Percentiles rank a stretch among this genome's conserved stretches.
These are phyloP conservation scores for Sinotaia quadrata DNA, from an alignment of 2,888 invertebrate genomes.

Conservation along the genomic window DNA sequence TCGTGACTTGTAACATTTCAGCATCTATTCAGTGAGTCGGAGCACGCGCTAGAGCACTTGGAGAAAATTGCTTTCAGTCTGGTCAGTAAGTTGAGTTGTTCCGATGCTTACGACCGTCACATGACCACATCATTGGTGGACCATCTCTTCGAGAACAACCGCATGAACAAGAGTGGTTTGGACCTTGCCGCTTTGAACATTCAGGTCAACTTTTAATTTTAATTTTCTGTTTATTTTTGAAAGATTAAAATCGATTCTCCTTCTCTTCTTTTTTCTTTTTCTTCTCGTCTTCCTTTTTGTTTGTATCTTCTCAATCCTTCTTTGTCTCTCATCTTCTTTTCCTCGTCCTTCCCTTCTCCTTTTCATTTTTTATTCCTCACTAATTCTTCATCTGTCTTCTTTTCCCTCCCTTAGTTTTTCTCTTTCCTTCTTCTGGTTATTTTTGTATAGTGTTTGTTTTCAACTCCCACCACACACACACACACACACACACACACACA, in stretches of 20 bases:
- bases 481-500: neutral
- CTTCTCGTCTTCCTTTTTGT: no score
- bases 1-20: neutral
- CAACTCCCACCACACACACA: neutral
- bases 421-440: no score
- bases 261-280: no score
- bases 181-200: constrained; percentile 91
- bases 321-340: no score
- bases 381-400: no score
- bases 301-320: no score
- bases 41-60: constrained; percentile 1
- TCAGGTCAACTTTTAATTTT: constrained; percentile 73
- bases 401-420: no score
- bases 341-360: no score
- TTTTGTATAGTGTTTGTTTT: neutral
- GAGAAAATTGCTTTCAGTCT: neutral
- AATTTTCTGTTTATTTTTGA: no score
- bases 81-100: neutral
- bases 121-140: constrained; percentile 93
- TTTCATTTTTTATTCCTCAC: no score
- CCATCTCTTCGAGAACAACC: constrained; percentile 80
- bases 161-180: constrained; percentile 68
- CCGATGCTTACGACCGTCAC: constrained; percentile 77
- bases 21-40: constrained; percentile 19
- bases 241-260: no score